A percentile compares a stretch with the other conserved stretches of the same genome.
Conservation (phyloP, 2,113 vertebrate genomes). For the Candoia aspera region DNA sequence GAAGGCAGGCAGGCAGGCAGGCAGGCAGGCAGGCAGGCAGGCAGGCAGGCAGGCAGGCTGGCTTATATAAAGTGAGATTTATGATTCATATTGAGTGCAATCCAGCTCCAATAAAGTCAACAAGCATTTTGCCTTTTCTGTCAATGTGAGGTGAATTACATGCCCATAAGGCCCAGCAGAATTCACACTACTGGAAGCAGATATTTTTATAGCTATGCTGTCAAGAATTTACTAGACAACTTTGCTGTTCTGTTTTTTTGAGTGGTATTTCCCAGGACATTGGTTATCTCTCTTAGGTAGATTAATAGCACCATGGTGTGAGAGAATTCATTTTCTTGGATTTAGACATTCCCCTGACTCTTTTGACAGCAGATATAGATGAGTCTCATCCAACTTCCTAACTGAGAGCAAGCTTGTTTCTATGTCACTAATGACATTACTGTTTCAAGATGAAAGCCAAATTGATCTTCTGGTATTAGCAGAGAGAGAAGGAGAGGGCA, state of each 20-base stretch:
- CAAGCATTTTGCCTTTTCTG: neutral
- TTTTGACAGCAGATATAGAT: conserved; percentile 73
- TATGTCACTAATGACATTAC: conserved; percentile 69
- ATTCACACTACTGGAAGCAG: neutral
- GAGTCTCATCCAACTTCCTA: conserved; percentile 71
- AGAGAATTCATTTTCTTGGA: conserved; percentile 75
- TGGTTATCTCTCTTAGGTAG: conserved; percentile 57
- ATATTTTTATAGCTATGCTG: conserved; percentile 13
- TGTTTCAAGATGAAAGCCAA: conserved; percentile 67
- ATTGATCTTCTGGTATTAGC: conserved; percentile 66
- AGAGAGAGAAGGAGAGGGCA: conserved; percentile 32
- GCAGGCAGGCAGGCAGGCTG: neutral
- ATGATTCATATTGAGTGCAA: neutral
- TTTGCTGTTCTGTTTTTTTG: conserved; percentile 56
- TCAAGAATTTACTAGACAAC: neutral
- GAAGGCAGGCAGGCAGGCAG: neutral
- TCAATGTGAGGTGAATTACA: neutral
- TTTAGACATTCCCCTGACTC: conserved; percentile 68
- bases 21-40: neutral
- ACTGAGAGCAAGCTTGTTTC: conserved; percentile 69
- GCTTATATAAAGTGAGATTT: neutral
- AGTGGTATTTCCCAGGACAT: conserved; percentile 45
- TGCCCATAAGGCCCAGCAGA: neutral
- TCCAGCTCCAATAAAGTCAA: neutral
- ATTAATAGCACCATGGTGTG: conserved; percentile 75